phyloP scores from a whole-genome alignment of 2,113 vertebrate genomes.

The Hucho hucho region DNA sequence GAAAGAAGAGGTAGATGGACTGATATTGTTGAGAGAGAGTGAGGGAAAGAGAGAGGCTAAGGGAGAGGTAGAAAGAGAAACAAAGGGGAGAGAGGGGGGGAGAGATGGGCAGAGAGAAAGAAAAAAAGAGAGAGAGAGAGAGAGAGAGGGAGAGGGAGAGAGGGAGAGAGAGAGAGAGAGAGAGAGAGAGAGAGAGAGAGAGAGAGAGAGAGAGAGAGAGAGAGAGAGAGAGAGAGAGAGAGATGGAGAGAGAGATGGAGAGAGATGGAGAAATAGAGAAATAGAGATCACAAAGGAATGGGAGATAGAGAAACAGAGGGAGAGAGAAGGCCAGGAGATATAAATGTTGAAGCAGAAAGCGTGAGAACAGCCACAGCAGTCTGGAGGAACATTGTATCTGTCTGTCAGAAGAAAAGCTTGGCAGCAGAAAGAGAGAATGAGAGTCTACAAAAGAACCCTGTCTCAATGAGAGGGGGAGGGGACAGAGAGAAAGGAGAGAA shows the following conservation, averaged over 20 bases:
- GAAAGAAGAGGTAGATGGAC: not conserved
- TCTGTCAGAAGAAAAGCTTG: constrained; percentile 66
- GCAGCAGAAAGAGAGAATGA: constrained; percentile 51
- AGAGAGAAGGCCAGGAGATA: constrained; percentile 37
- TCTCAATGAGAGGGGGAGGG: constrained; percentile 35
- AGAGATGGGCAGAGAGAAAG: not conserved
- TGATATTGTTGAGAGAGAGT: not conserved
- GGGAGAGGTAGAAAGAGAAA: not conserved
- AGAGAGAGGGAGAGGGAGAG: not conserved
- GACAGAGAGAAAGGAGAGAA: constrained; percentile 48
- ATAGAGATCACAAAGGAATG: constrained; percentile 17
- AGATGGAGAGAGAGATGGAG: not conserved
- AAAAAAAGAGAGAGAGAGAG: not conserved
- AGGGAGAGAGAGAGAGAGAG: not conserved
- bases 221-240: not conserved
- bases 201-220: not conserved
- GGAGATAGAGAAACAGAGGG: constrained; percentile 45
- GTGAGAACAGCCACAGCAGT: constrained; percentile 68
- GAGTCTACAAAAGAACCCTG: constrained; percentile 36
- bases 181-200: not conserved
- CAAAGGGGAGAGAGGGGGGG: not conserved
- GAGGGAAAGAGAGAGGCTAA: not conserved
- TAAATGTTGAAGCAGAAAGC: constrained; percentile 47
- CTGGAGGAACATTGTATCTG: constrained; percentile 68
- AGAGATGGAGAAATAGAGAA: not conserved